Base-by-base conservation (phyloP, 2,797 vertebrate genomes). In the Lateolabrax maculatus region DNA sequence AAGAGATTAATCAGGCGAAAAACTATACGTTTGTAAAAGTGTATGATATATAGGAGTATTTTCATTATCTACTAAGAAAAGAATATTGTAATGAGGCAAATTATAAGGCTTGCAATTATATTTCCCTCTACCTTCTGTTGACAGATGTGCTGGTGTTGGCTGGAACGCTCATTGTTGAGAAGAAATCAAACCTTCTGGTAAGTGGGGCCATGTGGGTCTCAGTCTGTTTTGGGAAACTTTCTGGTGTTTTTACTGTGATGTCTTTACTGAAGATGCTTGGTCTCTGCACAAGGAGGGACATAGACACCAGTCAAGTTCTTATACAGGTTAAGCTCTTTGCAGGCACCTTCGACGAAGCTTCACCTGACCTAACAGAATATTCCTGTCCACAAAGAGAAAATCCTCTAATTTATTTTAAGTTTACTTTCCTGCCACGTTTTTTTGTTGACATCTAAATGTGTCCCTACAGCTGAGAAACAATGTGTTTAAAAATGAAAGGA, bases 111-210 rank as follows among this genome's bases (percentile, higher is more conserved):
- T 19, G 8, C 27, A 3, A 41, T 36, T 31, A 18, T 53, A 12
- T 23, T 55, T 65, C 58, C n/a, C 31, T 56, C 16, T 93, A 96
- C 95, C 93, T 91, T 73, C 6, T 76, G 56, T 55, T 79, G 67
- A 61, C 48, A 68, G 62, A 71, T 27, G 58, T 69, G 71, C 39
- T 85, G 68, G 31, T 23, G 34, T 15, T 58, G n/a, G 27, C 41
- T 71, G 61, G n/a, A 44, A 13, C 12, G 8, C 49, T 82, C 34
- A 80, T 43, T 56, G 87, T 62, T 71, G 95, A 90, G 89, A 98
- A 97, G 85, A 96, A 96, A 87, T 97, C 93, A 36, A 95, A 92
- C 52, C 90, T 83, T 67, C 66, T 85, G 74, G 41, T 62, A 13
- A 78, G 69, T 29, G 89, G 83, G 34, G 78, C 61, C 77, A 80